Percentiles rank a stretch among this genome's conserved stretches.
These are phyloP conservation scores for Melieria picta DNA, from an alignment of 2,888 invertebrate genomes.

Conservation along the genomic window DNA sequence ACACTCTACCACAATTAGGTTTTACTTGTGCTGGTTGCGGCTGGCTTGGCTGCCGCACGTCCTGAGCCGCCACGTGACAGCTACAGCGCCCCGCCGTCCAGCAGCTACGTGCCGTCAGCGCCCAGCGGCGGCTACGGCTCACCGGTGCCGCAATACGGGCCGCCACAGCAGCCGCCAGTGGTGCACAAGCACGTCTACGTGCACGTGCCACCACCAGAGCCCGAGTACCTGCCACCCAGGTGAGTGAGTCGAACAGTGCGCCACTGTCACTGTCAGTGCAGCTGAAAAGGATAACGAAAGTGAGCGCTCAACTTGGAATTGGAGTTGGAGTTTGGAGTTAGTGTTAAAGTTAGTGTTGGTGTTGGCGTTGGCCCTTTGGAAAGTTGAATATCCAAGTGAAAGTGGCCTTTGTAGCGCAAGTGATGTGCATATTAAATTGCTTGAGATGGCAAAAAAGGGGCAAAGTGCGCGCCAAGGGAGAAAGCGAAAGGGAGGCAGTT, in stretches of 20 bases:
- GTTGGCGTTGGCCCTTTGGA: no score
- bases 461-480: no score
- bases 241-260: slow-evolving; percentile 56
- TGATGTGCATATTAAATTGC: no score
- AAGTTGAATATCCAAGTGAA: no score
- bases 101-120: slow-evolving; percentile 67
- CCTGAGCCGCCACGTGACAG: slow-evolving; percentile 64
- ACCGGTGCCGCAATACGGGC: slow-evolving; percentile 73
- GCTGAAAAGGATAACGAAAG: no score
- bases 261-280: no score
- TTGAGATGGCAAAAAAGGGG: no score
- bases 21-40: slow-evolving; percentile 56
- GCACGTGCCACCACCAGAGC: slow-evolving; percentile 89
- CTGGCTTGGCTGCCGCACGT: slow-evolving; percentile 57
- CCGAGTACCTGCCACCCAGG: slow-evolving; percentile 77
- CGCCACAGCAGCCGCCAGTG: slow-evolving; percentile 78
- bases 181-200: slow-evolving; percentile 92
- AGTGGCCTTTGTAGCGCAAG: no score
- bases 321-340: no score
- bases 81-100: slow-evolving; percentile 56
- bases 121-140: slow-evolving; percentile 68
- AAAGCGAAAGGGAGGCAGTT: no score
- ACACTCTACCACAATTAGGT: slow-evolving; percentile 47
- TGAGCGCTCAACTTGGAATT: no score
- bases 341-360: no score